Percentiles rank a stretch among this genome's conserved stretches.
phyloP scores from a whole-genome alignment of 2,888 invertebrate species.

The Cordilura impudica region DNA sequence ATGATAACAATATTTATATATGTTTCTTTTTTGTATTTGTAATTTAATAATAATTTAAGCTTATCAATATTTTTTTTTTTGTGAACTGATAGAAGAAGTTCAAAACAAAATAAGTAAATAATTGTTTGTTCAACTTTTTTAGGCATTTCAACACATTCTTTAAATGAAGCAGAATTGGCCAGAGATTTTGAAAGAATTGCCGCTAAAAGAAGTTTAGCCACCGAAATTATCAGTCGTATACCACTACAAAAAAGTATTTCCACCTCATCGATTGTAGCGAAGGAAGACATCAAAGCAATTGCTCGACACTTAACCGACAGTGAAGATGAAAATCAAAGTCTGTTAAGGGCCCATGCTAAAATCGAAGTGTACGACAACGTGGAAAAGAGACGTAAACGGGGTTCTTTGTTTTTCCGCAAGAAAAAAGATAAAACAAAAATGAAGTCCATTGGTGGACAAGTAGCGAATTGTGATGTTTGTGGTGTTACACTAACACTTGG shows the following conservation, averaged over 20 bases:
- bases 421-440: constrained; percentile 84
- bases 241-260: constrained; percentile 94
- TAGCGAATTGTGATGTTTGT: constrained; percentile 82
- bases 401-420: constrained; percentile 93
- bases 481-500: constrained; percentile 91
- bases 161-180: constrained; percentile 92
- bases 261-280: constrained; percentile 90
- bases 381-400: constrained; percentile 91
- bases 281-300: constrained; percentile 78
- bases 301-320: constrained; percentile 78
- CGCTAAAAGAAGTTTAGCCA: constrained; percentile 78
- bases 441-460: constrained; percentile 68
- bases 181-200: constrained; percentile 77
- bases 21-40: neutral
- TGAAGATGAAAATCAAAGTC: constrained; percentile 78
- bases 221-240: constrained; percentile 81
- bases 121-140: constrained; percentile 23
- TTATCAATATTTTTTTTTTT: constrained; percentile 14
- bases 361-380: constrained; percentile 82
- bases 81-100: neutral
- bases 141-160: constrained; percentile 85
- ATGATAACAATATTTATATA: neutral
- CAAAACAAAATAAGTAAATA: neutral
- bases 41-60: neutral
- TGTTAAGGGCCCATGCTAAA: constrained; percentile 77